phyloP scores from a whole-genome alignment of 1,140 invertebrate species.

The Drosophila tropicalis region DNA sequence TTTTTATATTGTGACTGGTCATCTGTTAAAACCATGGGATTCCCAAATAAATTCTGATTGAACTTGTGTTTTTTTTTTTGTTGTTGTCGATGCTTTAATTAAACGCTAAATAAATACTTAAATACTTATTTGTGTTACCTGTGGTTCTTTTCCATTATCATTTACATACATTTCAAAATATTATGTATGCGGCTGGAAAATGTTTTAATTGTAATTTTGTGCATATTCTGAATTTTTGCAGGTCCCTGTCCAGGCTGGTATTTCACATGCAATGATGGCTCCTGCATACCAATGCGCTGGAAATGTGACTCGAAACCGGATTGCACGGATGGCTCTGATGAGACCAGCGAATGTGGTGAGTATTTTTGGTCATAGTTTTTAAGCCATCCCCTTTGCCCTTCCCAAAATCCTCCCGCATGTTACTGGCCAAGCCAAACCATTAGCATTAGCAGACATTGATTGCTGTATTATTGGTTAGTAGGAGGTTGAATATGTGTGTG shows the following conservation, averaged over 20 bases:
- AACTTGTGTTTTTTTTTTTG: background rate
- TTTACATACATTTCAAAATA: background rate
- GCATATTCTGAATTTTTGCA: slow-evolving; percentile 53
- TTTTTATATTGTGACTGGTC: background rate
- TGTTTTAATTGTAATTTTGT: slow-evolving; percentile 15
- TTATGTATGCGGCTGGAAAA: background rate
- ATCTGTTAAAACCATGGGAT: background rate
- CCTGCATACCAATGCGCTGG: slow-evolving; percentile 87
- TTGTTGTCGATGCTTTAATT: background rate
- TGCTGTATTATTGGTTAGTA: slow-evolving; percentile 72
- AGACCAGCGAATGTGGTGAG: slow-evolving; percentile 86
- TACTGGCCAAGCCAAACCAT: background rate
- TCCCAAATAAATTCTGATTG: background rate
- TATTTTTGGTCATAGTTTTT: slow-evolving; percentile 27
- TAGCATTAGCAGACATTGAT: slow-evolving; percentile 60
- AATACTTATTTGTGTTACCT: slow-evolving; percentile 11
- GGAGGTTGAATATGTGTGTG: slow-evolving; percentile 37
- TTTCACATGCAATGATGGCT: slow-evolving; percentile 86
- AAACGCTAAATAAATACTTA: slow-evolving; percentile 10
- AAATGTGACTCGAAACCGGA: slow-evolving; percentile 87
- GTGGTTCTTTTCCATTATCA: slow-evolving; percentile 9
- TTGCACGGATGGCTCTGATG: slow-evolving; percentile 89
- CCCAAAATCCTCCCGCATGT: background rate
- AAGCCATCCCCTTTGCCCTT: too few species aligned
- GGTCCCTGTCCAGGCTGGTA: slow-evolving; percentile 83